These are phyloP conservation scores for Neotoxoptera formosana DNA, from an alignment of 1,140 invertebrate genomes.

Conservation along the genomic window DNA sequence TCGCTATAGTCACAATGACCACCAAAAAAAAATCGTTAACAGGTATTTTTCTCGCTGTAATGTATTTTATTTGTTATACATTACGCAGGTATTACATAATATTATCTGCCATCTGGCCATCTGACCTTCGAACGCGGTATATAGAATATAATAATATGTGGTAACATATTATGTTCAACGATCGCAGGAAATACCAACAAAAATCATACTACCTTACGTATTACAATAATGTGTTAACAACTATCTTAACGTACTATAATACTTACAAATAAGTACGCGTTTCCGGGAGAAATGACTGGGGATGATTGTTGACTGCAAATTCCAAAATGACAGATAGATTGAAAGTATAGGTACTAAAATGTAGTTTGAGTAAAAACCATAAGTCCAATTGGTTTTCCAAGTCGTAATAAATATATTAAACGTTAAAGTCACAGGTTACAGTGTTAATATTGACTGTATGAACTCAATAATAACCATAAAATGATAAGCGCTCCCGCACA, in stretches of 20 bases:
- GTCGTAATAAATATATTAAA: background rate
- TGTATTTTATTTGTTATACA: background rate
- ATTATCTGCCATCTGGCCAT: background rate
- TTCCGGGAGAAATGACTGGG: too few species aligned
- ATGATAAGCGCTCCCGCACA: too few species aligned
- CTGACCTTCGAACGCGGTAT: background rate
- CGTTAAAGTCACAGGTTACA: background rate
- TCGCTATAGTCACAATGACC: background rate
- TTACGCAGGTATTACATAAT: background rate
- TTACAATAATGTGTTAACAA: too few species aligned
- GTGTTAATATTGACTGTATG: background rate
- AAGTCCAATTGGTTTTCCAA: background rate
- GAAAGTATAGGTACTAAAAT: background rate
- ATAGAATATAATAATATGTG: background rate
- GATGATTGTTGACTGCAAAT: background rate
- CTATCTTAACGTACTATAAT: too few species aligned
- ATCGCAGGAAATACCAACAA: background rate
- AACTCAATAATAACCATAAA: background rate
- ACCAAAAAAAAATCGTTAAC: background rate
- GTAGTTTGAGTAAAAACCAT: background rate
- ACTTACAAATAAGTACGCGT: too few species aligned
- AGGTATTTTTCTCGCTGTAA: background rate
- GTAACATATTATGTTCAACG: background rate
- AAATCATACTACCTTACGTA: background rate
- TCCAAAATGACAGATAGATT: background rate